Conservation (phyloP, 2,113 vertebrate species). For the Oryzias javanicus region DNA sequence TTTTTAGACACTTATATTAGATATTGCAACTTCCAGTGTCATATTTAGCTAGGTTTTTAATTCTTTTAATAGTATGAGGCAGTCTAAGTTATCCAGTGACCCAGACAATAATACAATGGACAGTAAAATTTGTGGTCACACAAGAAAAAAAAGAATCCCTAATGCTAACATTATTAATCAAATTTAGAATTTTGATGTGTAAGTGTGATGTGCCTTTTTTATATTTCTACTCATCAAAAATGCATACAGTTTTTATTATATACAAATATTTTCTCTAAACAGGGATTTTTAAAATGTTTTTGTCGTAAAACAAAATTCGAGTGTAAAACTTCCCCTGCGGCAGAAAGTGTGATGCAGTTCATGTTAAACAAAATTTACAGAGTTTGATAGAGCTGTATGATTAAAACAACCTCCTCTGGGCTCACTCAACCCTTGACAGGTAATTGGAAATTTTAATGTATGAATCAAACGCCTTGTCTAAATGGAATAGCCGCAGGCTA, state of each 20-base stretch:
- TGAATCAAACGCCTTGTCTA: slow-evolving; percentile 71
- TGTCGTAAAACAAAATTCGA: slow-evolving; percentile 68
- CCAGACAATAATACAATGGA: too few species aligned
- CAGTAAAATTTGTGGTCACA: too few species aligned
- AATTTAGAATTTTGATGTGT: too few species aligned
- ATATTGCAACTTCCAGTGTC: too few species aligned
- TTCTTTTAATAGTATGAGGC: too few species aligned
- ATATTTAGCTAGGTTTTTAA: too few species aligned
- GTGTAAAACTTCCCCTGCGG: slow-evolving; percentile 67
- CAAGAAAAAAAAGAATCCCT: too few species aligned
- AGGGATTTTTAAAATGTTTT: slow-evolving; percentile 69
- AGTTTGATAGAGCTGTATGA: slow-evolving; percentile 74
- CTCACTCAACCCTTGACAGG: slow-evolving; percentile 70
- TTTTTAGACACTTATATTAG: too few species aligned
- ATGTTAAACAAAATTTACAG: slow-evolving; percentile 74
- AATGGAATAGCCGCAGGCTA: slow-evolving; percentile 71
- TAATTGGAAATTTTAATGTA: slow-evolving; percentile 77
- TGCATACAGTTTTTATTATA: slow-evolving; percentile 30
- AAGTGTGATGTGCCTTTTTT: too few species aligned
- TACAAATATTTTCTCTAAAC: slow-evolving; percentile 49
- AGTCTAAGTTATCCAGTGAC: too few species aligned
- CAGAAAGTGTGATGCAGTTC: slow-evolving; percentile 64
- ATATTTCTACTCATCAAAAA: too few species aligned
- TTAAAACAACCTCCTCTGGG: slow-evolving; percentile 72
- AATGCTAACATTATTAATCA: too few species aligned